Percentiles rank a stretch among this genome's conserved stretches.
phyloP scores from a whole-genome alignment of 1,140 invertebrate species.

The Leptinotarsa defecta region DNA sequence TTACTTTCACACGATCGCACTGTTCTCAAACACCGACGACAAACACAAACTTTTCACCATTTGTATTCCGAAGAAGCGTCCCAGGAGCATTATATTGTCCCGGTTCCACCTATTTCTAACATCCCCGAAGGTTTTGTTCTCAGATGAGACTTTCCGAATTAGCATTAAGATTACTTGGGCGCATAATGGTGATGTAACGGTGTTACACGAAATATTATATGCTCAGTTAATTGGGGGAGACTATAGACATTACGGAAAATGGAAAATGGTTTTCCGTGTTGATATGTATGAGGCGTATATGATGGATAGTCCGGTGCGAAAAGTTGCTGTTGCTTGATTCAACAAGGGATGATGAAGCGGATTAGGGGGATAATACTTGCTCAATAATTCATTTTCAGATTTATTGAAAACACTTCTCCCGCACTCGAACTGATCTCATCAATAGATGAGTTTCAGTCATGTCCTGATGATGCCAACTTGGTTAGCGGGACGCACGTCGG shows the following conservation, averaged over 20 bases:
- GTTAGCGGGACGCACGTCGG: too few species aligned
- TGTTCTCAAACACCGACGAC: not conserved
- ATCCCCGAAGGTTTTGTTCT: conserved; percentile 3
- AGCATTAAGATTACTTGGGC: conserved; percentile 5
- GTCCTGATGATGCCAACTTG: too few species aligned
- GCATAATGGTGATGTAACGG: conserved; percentile 8
- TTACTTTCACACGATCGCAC: not conserved
- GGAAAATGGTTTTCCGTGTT: not conserved
- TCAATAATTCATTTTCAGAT: too few species aligned
- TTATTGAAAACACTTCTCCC: too few species aligned
- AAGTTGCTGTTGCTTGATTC: too few species aligned
- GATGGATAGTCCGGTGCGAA: too few species aligned
- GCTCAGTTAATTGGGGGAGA: not conserved
- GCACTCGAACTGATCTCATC: too few species aligned
- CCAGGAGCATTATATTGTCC: conserved; percentile 8
- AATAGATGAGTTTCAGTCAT: too few species aligned
- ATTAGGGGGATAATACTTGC: too few species aligned
- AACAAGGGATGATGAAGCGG: too few species aligned
- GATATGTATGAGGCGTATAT: not conserved
- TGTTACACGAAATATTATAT: conserved; percentile 6
- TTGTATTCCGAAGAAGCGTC: conserved; percentile 1
- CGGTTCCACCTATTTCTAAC: not conserved
- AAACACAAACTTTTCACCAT: conserved; percentile 3
- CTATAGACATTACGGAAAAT: not conserved
- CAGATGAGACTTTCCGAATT: conserved; percentile 5